These are phyloP conservation scores for Hirtodrosophila alboralis DNA, from an alignment of 2,888 invertebrate genomes.

Conservation along the genomic window DNA sequence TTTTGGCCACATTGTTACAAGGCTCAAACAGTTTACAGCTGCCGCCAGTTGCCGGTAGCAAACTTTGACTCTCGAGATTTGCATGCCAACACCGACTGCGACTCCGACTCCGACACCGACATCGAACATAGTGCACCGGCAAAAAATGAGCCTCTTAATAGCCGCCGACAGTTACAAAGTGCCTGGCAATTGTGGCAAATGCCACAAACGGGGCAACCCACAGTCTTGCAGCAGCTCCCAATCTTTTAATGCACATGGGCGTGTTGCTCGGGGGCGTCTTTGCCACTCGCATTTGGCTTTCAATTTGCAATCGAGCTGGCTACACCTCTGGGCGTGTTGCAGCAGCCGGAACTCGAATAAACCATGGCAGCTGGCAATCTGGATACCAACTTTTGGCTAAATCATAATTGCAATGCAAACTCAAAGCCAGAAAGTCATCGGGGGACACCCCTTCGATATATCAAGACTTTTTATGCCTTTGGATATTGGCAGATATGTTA, in stretches of 20 bases:
- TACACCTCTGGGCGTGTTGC: slow-evolving; percentile 71
- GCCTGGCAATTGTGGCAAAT: slow-evolving; percentile 81
- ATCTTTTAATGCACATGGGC: slow-evolving; percentile 45
- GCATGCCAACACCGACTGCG: slow-evolving; percentile 65
- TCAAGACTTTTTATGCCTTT: slow-evolving; percentile 10
- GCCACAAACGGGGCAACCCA: slow-evolving; percentile 31
- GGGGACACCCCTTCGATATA: slow-evolving; percentile 23
- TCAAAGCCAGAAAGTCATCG: slow-evolving; percentile 1
- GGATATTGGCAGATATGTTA: slow-evolving; percentile 27
- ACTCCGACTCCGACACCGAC: neutral
- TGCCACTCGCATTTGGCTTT: slow-evolving; percentile 59
- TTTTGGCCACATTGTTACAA: slow-evolving; percentile 67
- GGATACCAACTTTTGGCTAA: slow-evolving; percentile 38
- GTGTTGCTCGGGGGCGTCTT: slow-evolving; percentile 69
- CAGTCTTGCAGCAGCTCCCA: slow-evolving; percentile 10
- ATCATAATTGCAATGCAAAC: slow-evolving; percentile 68
- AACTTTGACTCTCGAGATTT: slow-evolving; percentile 44
- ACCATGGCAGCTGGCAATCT: slow-evolving; percentile 18
- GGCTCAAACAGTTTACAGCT: slow-evolving; percentile 63
- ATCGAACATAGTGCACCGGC: slow-evolving; percentile 52
- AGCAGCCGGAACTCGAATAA: slow-evolving; percentile 17
- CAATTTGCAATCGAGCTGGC: slow-evolving; percentile 64
- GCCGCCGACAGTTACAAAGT: slow-evolving; percentile 83
- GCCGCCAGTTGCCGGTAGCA: slow-evolving; percentile 51
- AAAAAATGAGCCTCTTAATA: slow-evolving; percentile 82